These are phyloP conservation scores for Oriolus oriolus DNA, from an alignment of 2,113 vertebrate genomes.

Conservation along the genomic window DNA sequence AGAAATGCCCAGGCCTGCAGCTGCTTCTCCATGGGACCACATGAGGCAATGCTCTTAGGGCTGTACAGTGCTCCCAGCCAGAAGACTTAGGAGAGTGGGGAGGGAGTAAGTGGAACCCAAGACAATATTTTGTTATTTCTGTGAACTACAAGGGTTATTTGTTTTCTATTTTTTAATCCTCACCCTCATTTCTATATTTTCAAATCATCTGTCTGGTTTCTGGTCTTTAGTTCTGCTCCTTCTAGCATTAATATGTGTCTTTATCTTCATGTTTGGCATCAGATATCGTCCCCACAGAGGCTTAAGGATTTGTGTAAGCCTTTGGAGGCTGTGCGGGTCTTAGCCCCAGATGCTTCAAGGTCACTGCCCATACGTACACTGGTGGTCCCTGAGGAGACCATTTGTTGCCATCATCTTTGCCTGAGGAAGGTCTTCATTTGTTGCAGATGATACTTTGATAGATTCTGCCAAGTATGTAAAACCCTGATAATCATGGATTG, in stretches of 20 bases:
- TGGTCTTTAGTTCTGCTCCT: background rate
- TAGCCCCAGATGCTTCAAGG: background rate
- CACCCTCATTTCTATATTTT: background rate
- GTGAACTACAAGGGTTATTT: background rate
- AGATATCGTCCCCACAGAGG: background rate
- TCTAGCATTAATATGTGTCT: background rate
- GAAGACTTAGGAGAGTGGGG: background rate
- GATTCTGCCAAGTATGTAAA: background rate
- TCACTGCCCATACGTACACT: background rate
- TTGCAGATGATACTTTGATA: background rate
- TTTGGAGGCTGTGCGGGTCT: background rate
- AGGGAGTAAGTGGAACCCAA: background rate
- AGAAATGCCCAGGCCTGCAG: background rate
- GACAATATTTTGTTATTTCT: background rate
- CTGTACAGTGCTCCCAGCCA: fast-evolving
- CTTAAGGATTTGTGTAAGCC: background rate
- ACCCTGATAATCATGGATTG: background rate
- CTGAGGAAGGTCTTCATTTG: fast-evolving
- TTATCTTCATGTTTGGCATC: background rate
- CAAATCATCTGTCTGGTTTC: background rate
- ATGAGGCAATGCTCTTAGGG: background rate
- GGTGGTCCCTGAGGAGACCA: background rate
- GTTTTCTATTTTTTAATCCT: background rate
- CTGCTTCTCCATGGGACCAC: background rate
- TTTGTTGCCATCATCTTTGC: background rate